Percentiles rank a stretch among this genome's conserved stretches.
phyloP scores from a whole-genome alignment of 2,113 vertebrate genomes.

The Xenopus laevis region DNA sequence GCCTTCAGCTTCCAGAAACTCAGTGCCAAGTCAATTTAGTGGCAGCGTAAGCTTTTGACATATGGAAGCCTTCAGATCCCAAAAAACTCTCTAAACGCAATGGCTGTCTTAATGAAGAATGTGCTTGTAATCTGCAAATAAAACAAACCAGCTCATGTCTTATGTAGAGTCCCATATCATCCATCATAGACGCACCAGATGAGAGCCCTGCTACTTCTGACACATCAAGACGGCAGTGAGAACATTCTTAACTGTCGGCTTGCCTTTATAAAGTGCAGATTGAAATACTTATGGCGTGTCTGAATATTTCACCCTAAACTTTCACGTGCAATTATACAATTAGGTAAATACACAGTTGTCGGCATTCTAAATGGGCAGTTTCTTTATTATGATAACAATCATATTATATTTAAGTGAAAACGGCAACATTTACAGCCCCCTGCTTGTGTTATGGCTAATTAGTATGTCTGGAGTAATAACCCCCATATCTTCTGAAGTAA shows the following conservation, averaged over 20 bases:
- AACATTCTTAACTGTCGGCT: conserved; percentile 17
- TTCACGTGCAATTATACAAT: conserved; percentile 3
- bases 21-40: conserved; percentile 4
- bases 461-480: too few species aligned
- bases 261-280: not conserved
- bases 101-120: conserved; percentile 35
- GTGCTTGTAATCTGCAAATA: conserved; percentile 44
- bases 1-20: not conserved
- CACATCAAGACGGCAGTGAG: not conserved
- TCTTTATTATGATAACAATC: not conserved
- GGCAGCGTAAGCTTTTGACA: conserved; percentile 5
- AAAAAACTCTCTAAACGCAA: conserved; percentile 29
- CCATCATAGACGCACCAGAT: conserved; percentile 40
- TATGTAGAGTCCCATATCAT: conserved; percentile 28
- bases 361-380: not conserved
- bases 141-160: conserved; percentile 43
- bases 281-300: conserved; percentile 10
- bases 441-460: too few species aligned
- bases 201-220: conserved; percentile 26
- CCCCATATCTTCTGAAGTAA: too few species aligned
- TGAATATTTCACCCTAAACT: conserved; percentile 10
- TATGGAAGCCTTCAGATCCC: conserved; percentile 48
- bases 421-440: not conserved
- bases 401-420: not conserved
- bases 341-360: conserved; percentile 13